phyloP scores from a whole-genome alignment of 2,113 vertebrate species.

The Dromiciops gliroides region DNA sequence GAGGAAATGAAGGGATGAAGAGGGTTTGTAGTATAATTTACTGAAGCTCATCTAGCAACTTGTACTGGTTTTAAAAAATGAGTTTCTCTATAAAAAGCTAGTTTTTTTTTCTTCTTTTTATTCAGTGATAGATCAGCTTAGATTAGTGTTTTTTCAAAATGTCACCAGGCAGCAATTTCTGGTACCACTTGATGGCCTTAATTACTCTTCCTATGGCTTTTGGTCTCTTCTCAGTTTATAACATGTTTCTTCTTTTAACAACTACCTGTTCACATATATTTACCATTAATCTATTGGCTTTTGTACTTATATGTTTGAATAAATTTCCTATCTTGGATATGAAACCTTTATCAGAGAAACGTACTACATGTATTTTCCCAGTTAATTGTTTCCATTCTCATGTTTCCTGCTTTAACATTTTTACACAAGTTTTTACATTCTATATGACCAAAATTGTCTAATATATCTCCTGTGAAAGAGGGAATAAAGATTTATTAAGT shows the following conservation, averaged over 20 bases:
- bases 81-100: neutral
- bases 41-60: neutral
- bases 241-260: neutral
- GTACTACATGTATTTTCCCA: neutral
- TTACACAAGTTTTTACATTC: neutral
- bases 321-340: neutral
- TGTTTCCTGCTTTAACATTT: neutral
- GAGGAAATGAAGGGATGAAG: neutral
- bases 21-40: neutral
- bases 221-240: neutral
- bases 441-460: neutral
- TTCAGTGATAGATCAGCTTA: neutral
- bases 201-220: neutral
- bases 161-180: neutral
- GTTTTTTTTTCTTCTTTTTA: neutral
- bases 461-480: neutral
- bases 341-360: neutral
- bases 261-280: neutral
- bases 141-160: neutral
- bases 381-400: neutral
- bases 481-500: neutral
- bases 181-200: neutral
- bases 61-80: neutral
- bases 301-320: neutral
- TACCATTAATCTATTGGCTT: neutral